phyloP scores from a whole-genome alignment of 2,888 invertebrate genomes.

The Eupithecia centaureata region DNA sequence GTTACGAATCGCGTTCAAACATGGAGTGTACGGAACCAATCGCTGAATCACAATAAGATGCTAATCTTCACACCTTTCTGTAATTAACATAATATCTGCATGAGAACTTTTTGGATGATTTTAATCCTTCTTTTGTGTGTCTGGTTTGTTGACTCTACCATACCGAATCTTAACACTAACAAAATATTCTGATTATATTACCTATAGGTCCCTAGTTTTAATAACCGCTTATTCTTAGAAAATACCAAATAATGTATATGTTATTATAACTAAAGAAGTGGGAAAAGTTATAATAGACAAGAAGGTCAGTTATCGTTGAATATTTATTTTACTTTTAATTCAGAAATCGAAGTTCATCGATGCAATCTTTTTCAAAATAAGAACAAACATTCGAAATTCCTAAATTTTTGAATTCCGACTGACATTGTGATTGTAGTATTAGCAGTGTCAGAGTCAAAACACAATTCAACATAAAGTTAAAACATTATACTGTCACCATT shows the following conservation, averaged over 20 bases:
- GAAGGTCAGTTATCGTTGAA: too few species aligned
- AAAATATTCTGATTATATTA: not conserved
- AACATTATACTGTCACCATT: too few species aligned
- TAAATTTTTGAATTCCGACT: not conserved
- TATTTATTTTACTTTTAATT: too few species aligned
- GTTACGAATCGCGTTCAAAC: constrained; percentile 75
- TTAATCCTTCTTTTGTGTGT: constrained; percentile 18
- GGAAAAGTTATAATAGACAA: too few species aligned
- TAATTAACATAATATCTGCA: constrained; percentile 72
- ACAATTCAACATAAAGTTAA: too few species aligned
- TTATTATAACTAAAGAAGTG: too few species aligned
- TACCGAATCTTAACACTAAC: not conserved
- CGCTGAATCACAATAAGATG: constrained; percentile 77
- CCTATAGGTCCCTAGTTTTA: too few species aligned
- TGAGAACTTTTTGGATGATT: constrained; percentile 41
- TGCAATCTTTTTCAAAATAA: not conserved
- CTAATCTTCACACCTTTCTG: constrained; percentile 81
- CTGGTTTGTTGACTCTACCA: not conserved
- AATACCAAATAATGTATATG: too few species aligned
- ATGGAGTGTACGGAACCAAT: constrained; percentile 75
- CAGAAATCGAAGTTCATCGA: not conserved
- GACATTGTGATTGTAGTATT: not conserved
- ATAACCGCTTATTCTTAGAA: too few species aligned
- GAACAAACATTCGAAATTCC: not conserved
- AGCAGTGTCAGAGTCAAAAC: too few species aligned